Evolutionary conservation across 2,113 vertebrate species (phyloP).

Genomic region (Anhinga rufa): DNA sequence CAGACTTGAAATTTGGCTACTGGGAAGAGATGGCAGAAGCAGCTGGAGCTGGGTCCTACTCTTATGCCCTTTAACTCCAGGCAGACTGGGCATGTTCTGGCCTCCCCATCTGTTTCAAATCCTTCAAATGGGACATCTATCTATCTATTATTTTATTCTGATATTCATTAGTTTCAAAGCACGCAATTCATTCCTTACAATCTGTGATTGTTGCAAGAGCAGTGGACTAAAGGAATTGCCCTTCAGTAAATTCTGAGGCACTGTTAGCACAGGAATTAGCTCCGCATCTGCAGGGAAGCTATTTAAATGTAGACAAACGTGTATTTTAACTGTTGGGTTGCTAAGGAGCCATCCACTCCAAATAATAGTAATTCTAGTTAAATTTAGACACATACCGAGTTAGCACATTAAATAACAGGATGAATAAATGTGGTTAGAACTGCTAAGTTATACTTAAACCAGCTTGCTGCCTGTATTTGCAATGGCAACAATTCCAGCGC

Average conservation of each 20-base stretch:
- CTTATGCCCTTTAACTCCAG: neutral
- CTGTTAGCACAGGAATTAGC: neutral
- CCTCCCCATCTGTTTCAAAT: neutral
- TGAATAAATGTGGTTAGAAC: neutral
- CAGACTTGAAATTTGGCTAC: neutral
- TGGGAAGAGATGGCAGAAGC: neutral
- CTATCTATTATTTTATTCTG: neutral
- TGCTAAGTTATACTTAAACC: neutral
- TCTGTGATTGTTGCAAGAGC: neutral
- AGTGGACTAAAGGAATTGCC: neutral
- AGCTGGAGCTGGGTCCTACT: neutral
- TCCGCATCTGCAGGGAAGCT: neutral
- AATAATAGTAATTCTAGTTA: neutral
- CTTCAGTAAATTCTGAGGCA: neutral
- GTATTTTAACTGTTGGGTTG: neutral
- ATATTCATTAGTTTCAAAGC: neutral
- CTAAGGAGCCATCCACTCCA: neutral
- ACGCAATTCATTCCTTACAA: neutral
- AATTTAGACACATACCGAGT: neutral
- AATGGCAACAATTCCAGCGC: neutral
- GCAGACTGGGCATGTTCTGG: neutral
- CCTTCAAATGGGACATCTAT: neutral
- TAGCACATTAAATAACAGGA: neutral
- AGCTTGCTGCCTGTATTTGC: neutral
- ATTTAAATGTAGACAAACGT: neutral